Conservation (phyloP, 2,888 invertebrate species). For the Tethea ocularis region DNA sequence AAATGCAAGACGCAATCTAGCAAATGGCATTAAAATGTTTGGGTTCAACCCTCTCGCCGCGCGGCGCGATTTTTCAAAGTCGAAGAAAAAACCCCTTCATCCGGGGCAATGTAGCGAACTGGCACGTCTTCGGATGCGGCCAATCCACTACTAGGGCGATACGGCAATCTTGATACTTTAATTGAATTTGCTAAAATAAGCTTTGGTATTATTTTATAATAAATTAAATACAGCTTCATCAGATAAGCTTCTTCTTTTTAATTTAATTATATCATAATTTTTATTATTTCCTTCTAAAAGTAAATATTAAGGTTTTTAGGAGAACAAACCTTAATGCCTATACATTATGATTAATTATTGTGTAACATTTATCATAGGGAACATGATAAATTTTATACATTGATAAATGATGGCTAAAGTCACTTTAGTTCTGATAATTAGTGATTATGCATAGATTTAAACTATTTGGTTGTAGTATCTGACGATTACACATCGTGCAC, state of each 20-base stretch:
- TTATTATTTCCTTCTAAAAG: too few relatives aligned
- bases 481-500: constrained; percentile 74
- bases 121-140: constrained; percentile 79
- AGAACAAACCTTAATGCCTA: too few relatives aligned
- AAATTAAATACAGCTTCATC: too few relatives aligned
- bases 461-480: constrained; percentile 42
- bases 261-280: too few relatives aligned
- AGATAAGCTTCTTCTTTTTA: too few relatives aligned
- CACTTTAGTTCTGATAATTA: constrained; percentile 11
- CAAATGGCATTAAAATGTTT: constrained; percentile 84
- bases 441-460: constrained; percentile 20
- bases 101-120: constrained; percentile 78
- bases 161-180: constrained; percentile 61
- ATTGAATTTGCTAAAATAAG: constrained; percentile 15
- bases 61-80: constrained; percentile 81
- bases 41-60: constrained; percentile 77
- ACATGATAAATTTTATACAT: not conserved
- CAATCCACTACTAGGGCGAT: constrained; percentile 46
- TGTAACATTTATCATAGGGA: too few relatives aligned
- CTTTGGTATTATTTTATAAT: too few relatives aligned
- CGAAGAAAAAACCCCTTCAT: constrained; percentile 77
- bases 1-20: constrained; percentile 83
- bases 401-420: constrained; percentile 14
- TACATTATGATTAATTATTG: too few relatives aligned
- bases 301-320: too few relatives aligned